Evolutionary conservation across 2,797 vertebrate genomes (phyloP), one percentile per base, ranked within the genome.

Genomic region (Alcedo atthis): DNA sequence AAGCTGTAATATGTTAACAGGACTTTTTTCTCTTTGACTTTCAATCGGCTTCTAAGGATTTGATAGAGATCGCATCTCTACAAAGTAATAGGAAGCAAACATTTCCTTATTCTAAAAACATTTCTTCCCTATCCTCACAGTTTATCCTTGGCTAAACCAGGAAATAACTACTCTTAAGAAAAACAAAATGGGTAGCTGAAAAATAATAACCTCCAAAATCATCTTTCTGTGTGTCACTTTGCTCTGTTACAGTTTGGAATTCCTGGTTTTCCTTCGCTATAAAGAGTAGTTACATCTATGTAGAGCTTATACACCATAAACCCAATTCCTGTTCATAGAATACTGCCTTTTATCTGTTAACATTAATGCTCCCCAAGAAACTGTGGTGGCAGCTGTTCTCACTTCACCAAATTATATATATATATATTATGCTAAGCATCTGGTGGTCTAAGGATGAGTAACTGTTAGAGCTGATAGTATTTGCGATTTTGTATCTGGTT

Each of bases 71-170:
- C 30, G 19, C 82, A 69, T 77, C 24, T 87, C 49, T 48, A 21
- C 55, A 85, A 73, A 90, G 79, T 46, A 85, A 74, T 73, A 93
- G 71, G 92, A 94, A 96, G 68, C 63, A 92, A 94, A 83, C 25
- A 13, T 92, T 96, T 96, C 92, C 96, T 93, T 55, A 87, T 75
- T 82, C 91, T 92, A 74, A 94, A 95, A 90, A 53, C 57, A 43
- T 58, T 37, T 90, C 48, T 85, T 85, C 51, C 40, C 32, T 64
- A 25, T 79, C 48, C 43, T 13, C n/a, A 35, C 19, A 58, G 25
- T 30, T 85, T 42, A 85, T 91, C 58, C 57, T 92, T 20, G 35
- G 61, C 70, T 89, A 62, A 80, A 84, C 17, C 33, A 81, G 88
- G 81, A 96, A 82, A 68, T 79, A 91, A 59, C 55, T 79, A 11